Conservation (phyloP, 2,888 invertebrate genomes). For the Standfussiana lucernea region DNA sequence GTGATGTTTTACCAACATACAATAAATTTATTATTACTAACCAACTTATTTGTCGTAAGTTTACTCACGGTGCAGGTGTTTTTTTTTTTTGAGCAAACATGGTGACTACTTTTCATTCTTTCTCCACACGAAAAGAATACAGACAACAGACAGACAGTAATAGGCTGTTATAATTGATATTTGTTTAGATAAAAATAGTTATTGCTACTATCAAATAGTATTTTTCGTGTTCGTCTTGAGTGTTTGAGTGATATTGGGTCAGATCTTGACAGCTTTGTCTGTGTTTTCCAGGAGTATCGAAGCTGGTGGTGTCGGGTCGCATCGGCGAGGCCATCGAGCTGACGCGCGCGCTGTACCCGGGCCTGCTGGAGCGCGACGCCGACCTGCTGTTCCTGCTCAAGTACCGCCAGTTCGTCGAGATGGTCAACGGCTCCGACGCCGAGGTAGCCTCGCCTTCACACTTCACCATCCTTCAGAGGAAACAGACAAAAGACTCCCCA, state of each 20-base stretch:
- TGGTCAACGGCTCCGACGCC: slow-evolving; percentile 97
- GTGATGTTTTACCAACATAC: neutral
- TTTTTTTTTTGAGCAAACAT: neutral
- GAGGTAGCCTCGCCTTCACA: slow-evolving; percentile 83
- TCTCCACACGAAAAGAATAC: neutral
- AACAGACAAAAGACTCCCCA: no score
- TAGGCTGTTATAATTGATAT: neutral
- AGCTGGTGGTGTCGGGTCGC: slow-evolving; percentile 97
- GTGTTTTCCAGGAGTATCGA: slow-evolving; percentile 95
- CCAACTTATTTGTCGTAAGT: no score
- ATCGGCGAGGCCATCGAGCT: slow-evolving; percentile 98
- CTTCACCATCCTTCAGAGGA: no score
- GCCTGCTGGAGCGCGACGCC: slow-evolving; percentile 97
- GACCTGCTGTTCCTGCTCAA: slow-evolving; percentile 98
- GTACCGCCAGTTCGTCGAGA: slow-evolving; percentile 99
- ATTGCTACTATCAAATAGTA: no score
- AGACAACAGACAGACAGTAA: no score
- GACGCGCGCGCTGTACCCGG: slow-evolving; percentile 97
- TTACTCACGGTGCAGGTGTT: neutral
- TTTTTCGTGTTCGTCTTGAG: no score
- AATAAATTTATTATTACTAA: no score
- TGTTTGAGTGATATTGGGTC: neutral
- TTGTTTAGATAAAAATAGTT: no score
- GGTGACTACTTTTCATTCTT: neutral
- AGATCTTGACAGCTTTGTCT: neutral